A percentile compares a stretch with the other conserved stretches of the same genome.
These are phyloP conservation scores for Phaetusa simplex DNA, from an alignment of 2,113 vertebrate genomes.

Conservation along the genomic window DNA sequence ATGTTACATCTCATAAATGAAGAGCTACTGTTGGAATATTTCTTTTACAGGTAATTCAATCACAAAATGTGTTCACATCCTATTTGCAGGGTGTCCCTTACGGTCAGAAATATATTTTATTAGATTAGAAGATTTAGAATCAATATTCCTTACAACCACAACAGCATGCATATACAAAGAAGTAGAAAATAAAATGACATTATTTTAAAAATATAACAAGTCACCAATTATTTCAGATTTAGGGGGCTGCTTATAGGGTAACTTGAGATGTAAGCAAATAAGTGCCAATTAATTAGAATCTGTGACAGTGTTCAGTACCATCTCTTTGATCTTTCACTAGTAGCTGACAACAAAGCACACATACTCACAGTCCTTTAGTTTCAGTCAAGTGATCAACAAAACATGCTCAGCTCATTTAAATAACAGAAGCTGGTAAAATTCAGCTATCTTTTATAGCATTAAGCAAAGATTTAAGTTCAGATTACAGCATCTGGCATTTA, in stretches of 20 bases:
- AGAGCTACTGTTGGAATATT: neutral
- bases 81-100: neutral
- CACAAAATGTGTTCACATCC: neutral
- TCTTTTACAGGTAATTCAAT: neutral
- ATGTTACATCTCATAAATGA: neutral
- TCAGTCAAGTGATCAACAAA: conserved; percentile 56
- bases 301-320: neutral
- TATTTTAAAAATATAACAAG: neutral
- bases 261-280: conserved; percentile 39
- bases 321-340: conserved; percentile 29
- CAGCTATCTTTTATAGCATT: conserved; percentile 52
- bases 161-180: neutral
- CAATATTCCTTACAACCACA: neutral
- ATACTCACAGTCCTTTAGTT: conserved; percentile 50
- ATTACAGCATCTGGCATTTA: conserved; percentile 62
- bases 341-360: conserved; percentile 56
- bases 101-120: neutral
- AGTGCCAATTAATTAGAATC: conserved; percentile 29
- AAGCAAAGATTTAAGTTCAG: conserved; percentile 46
- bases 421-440: conserved; percentile 62
- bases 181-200: neutral
- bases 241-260: neutral
- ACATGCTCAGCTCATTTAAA: conserved; percentile 64
- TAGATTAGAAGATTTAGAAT: neutral
- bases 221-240: conserved; percentile 29